Conservation (phyloP, 2,113 vertebrate genomes). For the Stegastes partitus region DNA sequence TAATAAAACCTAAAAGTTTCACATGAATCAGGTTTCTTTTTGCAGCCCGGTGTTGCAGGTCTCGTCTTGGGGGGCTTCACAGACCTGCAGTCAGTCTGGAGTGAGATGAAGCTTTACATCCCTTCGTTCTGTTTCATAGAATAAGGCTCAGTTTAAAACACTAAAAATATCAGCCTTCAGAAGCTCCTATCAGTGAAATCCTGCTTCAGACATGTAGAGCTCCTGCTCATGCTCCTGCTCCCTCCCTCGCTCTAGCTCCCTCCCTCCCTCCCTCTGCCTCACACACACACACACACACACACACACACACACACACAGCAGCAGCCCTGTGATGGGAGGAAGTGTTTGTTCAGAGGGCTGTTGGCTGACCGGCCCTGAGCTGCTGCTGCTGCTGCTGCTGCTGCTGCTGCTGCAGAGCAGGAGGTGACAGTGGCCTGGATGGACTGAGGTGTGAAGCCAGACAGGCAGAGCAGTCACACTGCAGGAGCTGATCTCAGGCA, state of each 20-base stretch:
- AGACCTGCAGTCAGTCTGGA: no score
- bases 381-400: slow-evolving; percentile 6
- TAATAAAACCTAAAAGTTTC: no score
- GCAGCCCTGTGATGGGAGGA: slow-evolving; percentile 48
- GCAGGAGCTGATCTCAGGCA: slow-evolving; percentile 41
- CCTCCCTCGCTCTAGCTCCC: background rate
- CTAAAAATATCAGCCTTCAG: slow-evolving; percentile 29
- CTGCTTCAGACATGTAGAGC: slow-evolving; percentile 36
- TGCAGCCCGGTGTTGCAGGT: no score
- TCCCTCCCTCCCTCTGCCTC: background rate
- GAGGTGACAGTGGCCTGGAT: slow-evolving; percentile 31
- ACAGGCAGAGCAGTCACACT: slow-evolving; percentile 7
- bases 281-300: background rate
- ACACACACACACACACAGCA: slow-evolving; percentile 28
- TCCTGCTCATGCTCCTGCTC: slow-evolving; percentile 11
- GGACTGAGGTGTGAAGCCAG: slow-evolving; percentile 43
- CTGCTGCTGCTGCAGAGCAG: slow-evolving; percentile 42
- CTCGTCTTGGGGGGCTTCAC: no score
- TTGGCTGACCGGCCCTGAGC: slow-evolving; percentile 37
- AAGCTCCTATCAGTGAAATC: slow-evolving; percentile 20
- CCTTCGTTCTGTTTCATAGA: no score
- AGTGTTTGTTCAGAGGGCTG: slow-evolving; percentile 68
- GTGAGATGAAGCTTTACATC: no score
- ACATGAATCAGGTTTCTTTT: no score
- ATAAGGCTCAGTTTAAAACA: no score